Evolutionary conservation across 35 echinoderm and acorn worm genomes (phyloP), one percentile per base, ranked within the genome.

Genomic region (Eucidaris tribuloides): DNA sequence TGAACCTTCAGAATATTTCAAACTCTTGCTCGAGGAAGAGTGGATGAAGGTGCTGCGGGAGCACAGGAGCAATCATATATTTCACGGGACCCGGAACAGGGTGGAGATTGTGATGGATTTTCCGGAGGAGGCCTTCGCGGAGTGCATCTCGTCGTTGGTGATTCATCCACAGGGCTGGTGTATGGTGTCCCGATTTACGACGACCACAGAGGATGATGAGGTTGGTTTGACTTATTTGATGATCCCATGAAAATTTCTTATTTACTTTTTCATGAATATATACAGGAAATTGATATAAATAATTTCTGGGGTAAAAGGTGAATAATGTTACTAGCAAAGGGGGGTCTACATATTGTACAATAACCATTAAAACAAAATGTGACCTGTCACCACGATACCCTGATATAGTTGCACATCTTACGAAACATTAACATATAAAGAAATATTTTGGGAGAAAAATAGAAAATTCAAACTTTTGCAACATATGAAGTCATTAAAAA

Each of bases 131-230:
- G 87, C 79, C 61, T 87, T 57, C 45, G 82, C 80, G 27, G 89
- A 82, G 63, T 90, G 96, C 80, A 99, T 99, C 33, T 99, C 90
- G 36, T 99, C 96, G 2, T 71, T 99, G 23, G 78, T 90, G 3
- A 59, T 99, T 48, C 96, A 99, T 82, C 96, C 96, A 2, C 96
- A 99, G 43, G 87, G 94, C 2, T 99, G 90, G 96, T 90, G 86
- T 66, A 90, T 99, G 87, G 86, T 99, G 79, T 99, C 96, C 18
- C 63, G 96, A 62, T 93, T 87, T 33, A 97, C 91, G 0, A 93
- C 90, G 34, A 80, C 89, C 63, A 86, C 81, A 45, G 90, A 99
- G 66, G 91, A 99, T 42, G 58, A 77, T 32, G 96, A 99, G 91
- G 96, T 93, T 44, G 58, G 86, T 38, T 33, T 43, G 42, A 2